phyloP scores from a whole-genome alignment of 2,113 vertebrate species.

The Actinemys pallida region DNA sequence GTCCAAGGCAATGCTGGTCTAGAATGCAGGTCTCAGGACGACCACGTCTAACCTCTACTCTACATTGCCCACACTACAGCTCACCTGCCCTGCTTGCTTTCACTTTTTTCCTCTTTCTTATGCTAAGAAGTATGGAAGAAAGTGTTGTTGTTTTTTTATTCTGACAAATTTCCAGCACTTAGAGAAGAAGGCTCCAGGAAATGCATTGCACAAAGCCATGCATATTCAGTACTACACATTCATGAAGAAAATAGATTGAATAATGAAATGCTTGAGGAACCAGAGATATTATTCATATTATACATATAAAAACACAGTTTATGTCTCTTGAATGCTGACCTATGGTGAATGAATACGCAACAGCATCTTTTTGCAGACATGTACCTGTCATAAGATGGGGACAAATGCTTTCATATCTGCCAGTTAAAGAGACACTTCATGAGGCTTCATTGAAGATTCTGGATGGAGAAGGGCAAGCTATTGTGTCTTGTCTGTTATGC shows the following conservation, averaged over 20 bases:
- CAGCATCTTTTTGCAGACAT: constrained; percentile 27
- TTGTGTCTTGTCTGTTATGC: not conserved
- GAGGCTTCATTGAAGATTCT: not conserved
- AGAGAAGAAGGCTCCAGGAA: constrained; percentile 27
- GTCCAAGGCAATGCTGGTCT: not conserved
- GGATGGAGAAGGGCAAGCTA: not conserved
- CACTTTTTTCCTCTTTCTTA: not conserved
- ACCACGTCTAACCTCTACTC: not conserved
- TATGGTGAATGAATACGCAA: constrained; percentile 69
- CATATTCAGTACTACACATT: constrained; percentile 63
- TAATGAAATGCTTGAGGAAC: constrained; percentile 59
- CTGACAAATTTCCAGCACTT: constrained; percentile 33
- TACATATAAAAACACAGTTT: constrained; percentile 57
- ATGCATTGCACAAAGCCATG: constrained; percentile 34
- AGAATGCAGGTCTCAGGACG: not conserved
- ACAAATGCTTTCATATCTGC: constrained; percentile 49
- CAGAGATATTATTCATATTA: constrained; percentile 38
- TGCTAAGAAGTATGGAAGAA: not conserved
- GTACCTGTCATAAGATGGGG: constrained; percentile 54
- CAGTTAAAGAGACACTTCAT: constrained; percentile 24
- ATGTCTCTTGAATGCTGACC: constrained; percentile 51
- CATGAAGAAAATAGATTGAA: constrained; percentile 67
- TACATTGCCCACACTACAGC: not conserved
- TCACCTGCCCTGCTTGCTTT: not conserved
- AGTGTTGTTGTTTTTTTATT: constrained; percentile 1